Percentiles rank a stretch among this genome's conserved stretches.
phyloP scores from a whole-genome alignment of 1,140 invertebrate species.

The Nixonia krombeini region DNA sequence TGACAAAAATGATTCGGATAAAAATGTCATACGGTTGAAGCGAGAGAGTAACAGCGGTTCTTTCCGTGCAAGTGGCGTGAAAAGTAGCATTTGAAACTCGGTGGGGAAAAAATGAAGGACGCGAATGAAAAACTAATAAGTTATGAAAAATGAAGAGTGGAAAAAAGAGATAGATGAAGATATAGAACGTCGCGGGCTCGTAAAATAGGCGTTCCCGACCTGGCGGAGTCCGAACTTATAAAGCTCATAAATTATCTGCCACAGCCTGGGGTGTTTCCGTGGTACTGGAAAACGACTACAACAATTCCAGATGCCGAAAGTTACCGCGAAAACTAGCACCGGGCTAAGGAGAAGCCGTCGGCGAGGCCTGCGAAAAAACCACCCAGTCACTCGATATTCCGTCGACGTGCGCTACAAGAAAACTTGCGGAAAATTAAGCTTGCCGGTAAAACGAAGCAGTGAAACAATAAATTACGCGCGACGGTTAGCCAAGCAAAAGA shows the following conservation, averaged over 20 bases:
- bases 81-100: slow-evolving; percentile 29
- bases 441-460: slow-evolving; percentile 14
- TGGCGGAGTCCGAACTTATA: slow-evolving; percentile 55
- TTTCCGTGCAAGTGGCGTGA: slow-evolving; percentile 29
- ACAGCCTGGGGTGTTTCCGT: slow-evolving; percentile 50
- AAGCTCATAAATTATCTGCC: slow-evolving; percentile 60
- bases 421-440: slow-evolving; percentile 28
- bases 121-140: slow-evolving; percentile 39
- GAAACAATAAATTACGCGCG: slow-evolving; percentile 40
- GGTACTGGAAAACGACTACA: slow-evolving; percentile 52
- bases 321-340: slow-evolving; percentile 31
- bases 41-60: slow-evolving; percentile 12
- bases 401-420: slow-evolving; percentile 37
- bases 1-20: slow-evolving; percentile 44
- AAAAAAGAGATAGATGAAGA: slow-evolving; percentile 37
- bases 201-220: slow-evolving; percentile 56
- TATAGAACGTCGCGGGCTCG: slow-evolving; percentile 43
- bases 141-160: slow-evolving; percentile 25
- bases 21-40: slow-evolving; percentile 26
- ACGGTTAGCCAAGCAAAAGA: slow-evolving; percentile 21
- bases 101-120: slow-evolving; percentile 25
- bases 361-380: slow-evolving; percentile 35
- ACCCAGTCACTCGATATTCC: slow-evolving; percentile 54
- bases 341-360: slow-evolving; percentile 11
- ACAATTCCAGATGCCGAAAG: slow-evolving; percentile 43